Evolutionary conservation across 2,888 invertebrate genomes (phyloP).

Genomic region (Drosophila ustulata): DNA sequence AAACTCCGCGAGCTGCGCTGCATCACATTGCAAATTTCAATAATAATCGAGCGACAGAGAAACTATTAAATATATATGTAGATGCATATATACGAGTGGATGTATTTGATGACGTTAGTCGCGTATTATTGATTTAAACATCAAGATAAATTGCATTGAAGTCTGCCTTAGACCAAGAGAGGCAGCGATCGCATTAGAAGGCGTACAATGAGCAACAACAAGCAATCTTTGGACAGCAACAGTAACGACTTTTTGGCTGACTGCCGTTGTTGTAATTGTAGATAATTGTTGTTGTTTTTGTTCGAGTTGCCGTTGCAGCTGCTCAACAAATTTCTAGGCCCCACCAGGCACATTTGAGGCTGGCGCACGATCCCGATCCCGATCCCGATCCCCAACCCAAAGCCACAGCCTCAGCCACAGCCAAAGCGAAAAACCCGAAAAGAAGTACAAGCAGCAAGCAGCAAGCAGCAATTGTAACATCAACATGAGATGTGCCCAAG

Average conservation of each 20-base stretch:
- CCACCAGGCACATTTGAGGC: constrained; percentile 73
- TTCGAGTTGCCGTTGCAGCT: constrained; percentile 46
- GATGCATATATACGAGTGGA: neutral
- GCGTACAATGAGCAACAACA: constrained; percentile 38
- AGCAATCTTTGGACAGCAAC: constrained; percentile 46
- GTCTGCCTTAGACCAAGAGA: constrained; percentile 54
- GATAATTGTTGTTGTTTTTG: constrained; percentile 73
- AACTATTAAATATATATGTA: constrained; percentile 35
- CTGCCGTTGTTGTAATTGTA: constrained; percentile 76
- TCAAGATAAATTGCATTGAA: constrained; percentile 83
- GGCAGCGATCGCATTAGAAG: constrained; percentile 59
- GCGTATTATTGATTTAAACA: constrained; percentile 83
- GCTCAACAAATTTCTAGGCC: constrained; percentile 75
- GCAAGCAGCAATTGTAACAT: constrained; percentile 75
- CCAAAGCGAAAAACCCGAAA: constrained; percentile 28
- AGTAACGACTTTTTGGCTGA: constrained; percentile 69
- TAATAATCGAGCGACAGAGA: constrained; percentile 54
- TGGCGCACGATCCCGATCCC: constrained; percentile 69
- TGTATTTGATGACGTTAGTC: constrained; percentile 68
- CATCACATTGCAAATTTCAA: constrained; percentile 71
- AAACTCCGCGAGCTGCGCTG: constrained; percentile 61
- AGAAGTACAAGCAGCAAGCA: constrained; percentile 65
- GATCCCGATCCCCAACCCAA: constrained; percentile 18
- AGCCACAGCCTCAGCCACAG: constrained; percentile 26
- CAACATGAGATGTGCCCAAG: constrained; percentile 75